Conservation (phyloP, 2,888 invertebrate genomes). For the Dione vanillae region DNA sequence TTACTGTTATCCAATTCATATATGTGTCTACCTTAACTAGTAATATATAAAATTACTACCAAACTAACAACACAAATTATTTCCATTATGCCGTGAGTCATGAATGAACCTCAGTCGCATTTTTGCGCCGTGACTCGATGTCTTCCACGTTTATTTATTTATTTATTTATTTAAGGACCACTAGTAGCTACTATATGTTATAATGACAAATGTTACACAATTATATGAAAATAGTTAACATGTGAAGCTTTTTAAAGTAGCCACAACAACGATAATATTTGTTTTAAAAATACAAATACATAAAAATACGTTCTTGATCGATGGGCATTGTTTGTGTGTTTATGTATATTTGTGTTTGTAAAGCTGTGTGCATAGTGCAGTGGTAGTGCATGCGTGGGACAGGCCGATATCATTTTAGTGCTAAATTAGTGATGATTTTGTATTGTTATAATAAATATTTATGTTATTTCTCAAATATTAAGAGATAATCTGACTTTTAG, state of each 20-base stretch:
- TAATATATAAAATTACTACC: neutral
- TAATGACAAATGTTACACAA: too few species aligned
- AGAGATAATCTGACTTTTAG: neutral
- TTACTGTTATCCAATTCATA: too few species aligned
- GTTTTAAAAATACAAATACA: too few species aligned
- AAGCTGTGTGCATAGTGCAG: constrained; percentile 78
- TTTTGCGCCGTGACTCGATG: neutral
- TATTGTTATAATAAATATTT: neutral
- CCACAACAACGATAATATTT: too few species aligned
- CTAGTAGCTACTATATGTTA: too few species aligned
- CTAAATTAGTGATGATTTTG: neutral
- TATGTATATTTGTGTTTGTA: constrained; percentile 54
- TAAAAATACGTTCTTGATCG: too few species aligned
- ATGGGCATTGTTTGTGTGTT: constrained; percentile 19
- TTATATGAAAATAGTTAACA: too few species aligned
- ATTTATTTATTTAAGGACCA: too few species aligned
- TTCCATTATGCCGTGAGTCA: neutral
- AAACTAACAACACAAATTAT: neutral
- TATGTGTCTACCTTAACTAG: too few species aligned
- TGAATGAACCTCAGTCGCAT: neutral
- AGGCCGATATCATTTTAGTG: constrained; percentile 38
- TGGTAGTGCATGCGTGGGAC: constrained; percentile 61
- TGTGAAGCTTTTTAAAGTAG: too few species aligned
- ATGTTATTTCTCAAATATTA: neutral
- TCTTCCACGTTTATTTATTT: too few species aligned